These are phyloP conservation scores for Aricia artaxerxes DNA, from an alignment of 2,888 invertebrate genomes.

Conservation along the genomic window DNA sequence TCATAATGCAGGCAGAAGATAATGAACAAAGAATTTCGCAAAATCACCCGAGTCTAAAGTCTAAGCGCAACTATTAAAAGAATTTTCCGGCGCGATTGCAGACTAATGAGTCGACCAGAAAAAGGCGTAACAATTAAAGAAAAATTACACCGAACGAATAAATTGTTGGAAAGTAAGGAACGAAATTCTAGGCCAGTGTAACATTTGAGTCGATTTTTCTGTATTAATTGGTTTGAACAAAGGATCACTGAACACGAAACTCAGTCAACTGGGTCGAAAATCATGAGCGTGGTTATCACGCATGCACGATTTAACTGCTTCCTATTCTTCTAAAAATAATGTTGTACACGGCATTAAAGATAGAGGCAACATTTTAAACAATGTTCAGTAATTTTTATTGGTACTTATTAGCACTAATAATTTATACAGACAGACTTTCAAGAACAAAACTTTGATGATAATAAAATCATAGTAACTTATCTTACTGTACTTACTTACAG, in stretches of 20 bases:
- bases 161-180: slow-evolving; percentile 6
- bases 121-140: slow-evolving; percentile 5
- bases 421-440: no score
- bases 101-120: not conserved
- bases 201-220: slow-evolving; percentile 26
- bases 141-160: not conserved
- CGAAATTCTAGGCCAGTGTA: slow-evolving; percentile 17
- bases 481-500: no score
- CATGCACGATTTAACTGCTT: slow-evolving; percentile 32
- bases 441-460: no score
- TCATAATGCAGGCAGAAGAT: not conserved
- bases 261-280: slow-evolving; percentile 27
- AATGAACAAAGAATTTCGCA: not conserved
- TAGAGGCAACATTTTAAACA: not conserved
- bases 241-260: slow-evolving; percentile 32
- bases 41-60: not conserved
- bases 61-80: not conserved
- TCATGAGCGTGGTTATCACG: slow-evolving; percentile 29
- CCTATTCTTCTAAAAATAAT: slow-evolving; percentile 33
- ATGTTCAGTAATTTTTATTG: not conserved
- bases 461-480: no score
- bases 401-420: no score
- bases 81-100: not conserved
- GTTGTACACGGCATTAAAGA: not conserved
- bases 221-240: slow-evolving; percentile 28